Base-by-base conservation (phyloP, 2,888 invertebrate genomes). In the Megalurothrips usitatus region DNA sequence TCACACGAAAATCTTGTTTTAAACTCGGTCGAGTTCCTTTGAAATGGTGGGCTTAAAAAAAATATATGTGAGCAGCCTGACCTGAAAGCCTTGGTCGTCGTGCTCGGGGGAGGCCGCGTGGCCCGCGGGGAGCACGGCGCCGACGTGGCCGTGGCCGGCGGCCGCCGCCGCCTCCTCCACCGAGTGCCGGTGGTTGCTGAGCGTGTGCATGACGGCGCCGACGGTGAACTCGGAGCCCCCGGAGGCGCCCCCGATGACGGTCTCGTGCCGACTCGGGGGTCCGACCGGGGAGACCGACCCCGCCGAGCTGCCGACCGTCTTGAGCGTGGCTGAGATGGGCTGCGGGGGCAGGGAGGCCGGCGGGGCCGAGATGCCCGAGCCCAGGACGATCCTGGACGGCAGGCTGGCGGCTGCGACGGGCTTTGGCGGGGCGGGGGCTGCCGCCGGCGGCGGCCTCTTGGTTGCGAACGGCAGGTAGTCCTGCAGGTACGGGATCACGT, bases 401-500 rank as follows among this genome's bases (percentile, higher is more conserved):
- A 26, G 81, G 79, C n/a, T 58, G 58, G 58, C 58, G 58, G 43
- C 28, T 23, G 34, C 78, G 63, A 34, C 43, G 47, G 81, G 78
- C 43, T 80, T 75, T n/a, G 78, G n/a, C 17, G 58, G 58, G 58
- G 17, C 17, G 10, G 58, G 19, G 17, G 80, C n/a, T n/a, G 82
- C 68, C 48, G 79, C 28, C 78, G 23, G 80, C 47, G 11, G 81
- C 19, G 86, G 86, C 79, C 86, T 86, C 80, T 86, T 86, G 23
- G 86, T 85, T 1, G 86, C 85, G 82, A 87, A 88, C 11, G 88
- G 88, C 81, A 87, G 84, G 81, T 88, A 88, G 82, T 89, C 89
- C 82, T 89, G 88, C 2, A 88, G 84, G 81, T 89, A 88, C 0
- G 89, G 88, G 80, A 88, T 88, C 0, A 88, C 85, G 80, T 88